Conservation (phyloP, 2,888 invertebrate genomes). For the Arge pagana region DNA sequence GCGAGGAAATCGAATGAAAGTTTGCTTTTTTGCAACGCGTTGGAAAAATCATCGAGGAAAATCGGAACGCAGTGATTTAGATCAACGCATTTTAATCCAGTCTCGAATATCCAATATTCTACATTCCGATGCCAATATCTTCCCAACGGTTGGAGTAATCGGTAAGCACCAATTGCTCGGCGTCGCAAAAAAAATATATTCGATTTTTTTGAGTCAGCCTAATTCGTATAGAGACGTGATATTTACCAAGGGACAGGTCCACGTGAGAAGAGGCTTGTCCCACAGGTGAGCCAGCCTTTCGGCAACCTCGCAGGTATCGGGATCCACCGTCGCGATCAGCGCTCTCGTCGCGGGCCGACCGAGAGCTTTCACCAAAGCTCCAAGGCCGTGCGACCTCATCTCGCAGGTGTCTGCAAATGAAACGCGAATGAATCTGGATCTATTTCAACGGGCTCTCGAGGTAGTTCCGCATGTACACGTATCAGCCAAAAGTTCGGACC, state of each 20-base stretch:
- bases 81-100: no score
- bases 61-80: no score
- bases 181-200: no score
- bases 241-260: conserved; percentile 64
- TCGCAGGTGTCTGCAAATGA: conserved; percentile 60
- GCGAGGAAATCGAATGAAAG: no score
- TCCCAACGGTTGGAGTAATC: no score
- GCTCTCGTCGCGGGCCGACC: conserved; percentile 55
- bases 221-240: no score
- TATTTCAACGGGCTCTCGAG: neutral
- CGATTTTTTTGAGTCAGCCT: no score
- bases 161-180: no score
- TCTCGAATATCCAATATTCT: no score
- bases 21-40: no score
- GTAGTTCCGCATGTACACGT: conserved; percentile 6
- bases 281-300: conserved; percentile 60
- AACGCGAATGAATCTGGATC: conserved; percentile 19
- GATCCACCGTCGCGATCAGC: conserved; percentile 61
- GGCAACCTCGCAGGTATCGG: conserved; percentile 60
- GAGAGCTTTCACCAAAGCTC: conserved; percentile 58
- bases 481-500: neutral
- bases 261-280: conserved; percentile 60
- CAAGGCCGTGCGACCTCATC: conserved; percentile 55
- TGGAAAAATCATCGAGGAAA: no score
- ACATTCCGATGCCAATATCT: no score